Conservation (phyloP, 2,797 vertebrate genomes). For the Luscinia luscinia region DNA sequence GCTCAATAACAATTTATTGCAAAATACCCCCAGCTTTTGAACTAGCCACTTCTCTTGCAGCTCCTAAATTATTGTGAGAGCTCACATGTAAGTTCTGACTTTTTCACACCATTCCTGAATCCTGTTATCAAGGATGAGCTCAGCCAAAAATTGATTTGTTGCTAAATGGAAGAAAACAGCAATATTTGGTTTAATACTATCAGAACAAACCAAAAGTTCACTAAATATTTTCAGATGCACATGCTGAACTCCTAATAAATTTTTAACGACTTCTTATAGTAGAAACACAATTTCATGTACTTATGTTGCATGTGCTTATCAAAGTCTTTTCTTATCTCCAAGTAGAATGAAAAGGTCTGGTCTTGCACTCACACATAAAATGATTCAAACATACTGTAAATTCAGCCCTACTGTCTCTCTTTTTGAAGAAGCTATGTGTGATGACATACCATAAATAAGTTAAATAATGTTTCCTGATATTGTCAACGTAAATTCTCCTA, state of each 20-base stretch:
- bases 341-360: slow-evolving; percentile 1
- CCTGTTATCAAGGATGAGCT: not conserved
- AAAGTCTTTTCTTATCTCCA: not conserved
- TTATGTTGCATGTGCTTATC: not conserved
- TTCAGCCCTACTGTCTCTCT: not conserved
- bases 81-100: not conserved
- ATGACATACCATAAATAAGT: not conserved
- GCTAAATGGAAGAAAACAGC: not conserved
- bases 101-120: not conserved
- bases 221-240: not conserved
- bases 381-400: not conserved
- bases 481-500: slow-evolving; percentile 10
- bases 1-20: not conserved
- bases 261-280: not conserved
- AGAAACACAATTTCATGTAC: not conserved
- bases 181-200: not conserved
- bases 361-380: not conserved
- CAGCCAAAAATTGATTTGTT: not conserved
- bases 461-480: not conserved
- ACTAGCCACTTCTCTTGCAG: not conserved
- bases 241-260: not conserved
- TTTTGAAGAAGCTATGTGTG: not conserved
- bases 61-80: not conserved
- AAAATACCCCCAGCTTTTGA: not conserved
- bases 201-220: not conserved